These are phyloP conservation scores for Conistra vaccinii DNA, from an alignment of 2,888 invertebrate genomes.

Conservation along the genomic window DNA sequence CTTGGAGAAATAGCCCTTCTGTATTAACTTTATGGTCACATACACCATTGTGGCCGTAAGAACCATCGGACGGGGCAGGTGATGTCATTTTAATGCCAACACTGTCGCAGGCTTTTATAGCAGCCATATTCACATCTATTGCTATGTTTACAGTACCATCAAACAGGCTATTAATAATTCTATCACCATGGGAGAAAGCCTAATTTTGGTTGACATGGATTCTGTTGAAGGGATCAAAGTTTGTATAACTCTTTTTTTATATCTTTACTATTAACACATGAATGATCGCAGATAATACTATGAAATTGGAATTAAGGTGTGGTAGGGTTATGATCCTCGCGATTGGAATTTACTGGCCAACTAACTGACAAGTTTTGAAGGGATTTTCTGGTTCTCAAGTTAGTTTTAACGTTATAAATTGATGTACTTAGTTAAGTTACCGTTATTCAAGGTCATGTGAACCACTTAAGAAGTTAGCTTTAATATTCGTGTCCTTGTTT, in stretches of 20 bases:
- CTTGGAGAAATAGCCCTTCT: constrained; percentile 34
- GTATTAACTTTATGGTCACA: neutral
- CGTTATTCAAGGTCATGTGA: neutral
- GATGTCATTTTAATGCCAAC: constrained; percentile 72
- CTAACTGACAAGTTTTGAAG: constrained; percentile 22
- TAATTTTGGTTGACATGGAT: constrained; percentile 21
- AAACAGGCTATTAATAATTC: constrained; percentile 33
- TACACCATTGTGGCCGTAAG: constrained; percentile 52
- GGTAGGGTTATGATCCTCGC: constrained; percentile 59
- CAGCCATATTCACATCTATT: constrained; percentile 51
- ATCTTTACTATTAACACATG: constrained; percentile 56
- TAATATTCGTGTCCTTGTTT: neutral
- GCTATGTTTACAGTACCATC: constrained; percentile 48
- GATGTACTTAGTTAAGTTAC: neutral
- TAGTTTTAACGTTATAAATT: constrained; percentile 9
- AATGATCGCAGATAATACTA: constrained; percentile 60
- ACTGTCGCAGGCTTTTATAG: constrained; percentile 64
- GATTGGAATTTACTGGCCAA: constrained; percentile 41
- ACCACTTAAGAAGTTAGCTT: constrained; percentile 2
- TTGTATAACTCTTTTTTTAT: constrained; percentile 51
- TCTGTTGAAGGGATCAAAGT: constrained; percentile 33
- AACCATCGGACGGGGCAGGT: constrained; percentile 52
- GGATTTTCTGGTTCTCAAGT: constrained; percentile 27
- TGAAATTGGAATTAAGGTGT: constrained; percentile 53
- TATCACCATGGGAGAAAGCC: constrained; percentile 44